These are phyloP conservation scores for Ciconia maguari DNA, from an alignment of 2,113 vertebrate genomes.

Conservation along the genomic window DNA sequence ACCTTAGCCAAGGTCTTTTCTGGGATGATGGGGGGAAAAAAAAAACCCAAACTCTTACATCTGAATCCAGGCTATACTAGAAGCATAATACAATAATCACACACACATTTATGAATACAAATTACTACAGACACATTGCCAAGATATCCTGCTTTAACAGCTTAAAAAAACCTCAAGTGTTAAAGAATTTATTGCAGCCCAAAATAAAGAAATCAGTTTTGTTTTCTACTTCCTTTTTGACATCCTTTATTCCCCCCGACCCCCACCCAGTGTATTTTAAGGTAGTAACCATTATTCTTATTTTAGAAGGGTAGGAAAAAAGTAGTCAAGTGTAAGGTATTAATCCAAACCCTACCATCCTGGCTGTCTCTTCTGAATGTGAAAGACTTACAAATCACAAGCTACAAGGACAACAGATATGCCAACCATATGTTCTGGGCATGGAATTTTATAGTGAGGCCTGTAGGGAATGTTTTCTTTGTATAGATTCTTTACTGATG, in stretches of 20 bases:
- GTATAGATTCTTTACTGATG: not conserved
- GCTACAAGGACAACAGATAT: not conserved
- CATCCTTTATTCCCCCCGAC: not conserved
- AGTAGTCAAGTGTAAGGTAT: not conserved
- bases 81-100: conserved; percentile 10
- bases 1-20: not conserved
- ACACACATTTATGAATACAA: not conserved
- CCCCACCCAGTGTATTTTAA: not conserved
- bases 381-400: not conserved
- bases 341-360: not conserved
- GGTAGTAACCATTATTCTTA: not conserved
- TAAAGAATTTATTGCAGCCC: conserved; percentile 25
- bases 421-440: not conserved
- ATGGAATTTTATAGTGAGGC: not conserved
- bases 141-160: not conserved
- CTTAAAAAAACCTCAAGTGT: not conserved
- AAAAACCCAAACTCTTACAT: not conserved
- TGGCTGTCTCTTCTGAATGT: not conserved
- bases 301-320: not conserved
- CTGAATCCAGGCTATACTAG: not conserved
- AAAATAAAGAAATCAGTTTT: not conserved
- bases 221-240: not conserved
- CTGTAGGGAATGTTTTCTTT: not conserved
- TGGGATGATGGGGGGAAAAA: not conserved
- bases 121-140: not conserved